Base-by-base conservation (phyloP, 2,113 vertebrate genomes). In the Prietella phreatophila region DNA sequence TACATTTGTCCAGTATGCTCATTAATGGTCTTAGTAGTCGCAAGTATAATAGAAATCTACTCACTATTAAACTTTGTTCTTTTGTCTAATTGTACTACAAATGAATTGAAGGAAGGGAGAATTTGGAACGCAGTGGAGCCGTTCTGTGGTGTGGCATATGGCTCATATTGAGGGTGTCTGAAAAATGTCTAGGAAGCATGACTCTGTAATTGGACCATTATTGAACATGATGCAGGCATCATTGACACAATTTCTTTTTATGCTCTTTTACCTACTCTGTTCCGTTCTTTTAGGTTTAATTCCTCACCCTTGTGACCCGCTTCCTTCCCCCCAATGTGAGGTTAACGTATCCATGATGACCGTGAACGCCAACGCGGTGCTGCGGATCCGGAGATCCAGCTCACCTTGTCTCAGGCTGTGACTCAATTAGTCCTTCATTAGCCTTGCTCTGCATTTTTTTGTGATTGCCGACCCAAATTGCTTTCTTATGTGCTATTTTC, bases 181-280 rank as follows among this genome's bases (percentile, higher is more conserved):
- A 91, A 90, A 89, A 90, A 89, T 81, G 91, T 90, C 89, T 93
- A 93, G 94, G 91, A 95, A 92, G 93, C 92, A 91, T 90, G 91
- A 93, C 91, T 90, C 87, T 88, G 58, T 94, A 94, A 95, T 94
- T 90, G 82, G 82, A 89, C 92, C 89, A 85, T 94, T 94, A 95
- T 93, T 94, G 92, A 92, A 92, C 94, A 88, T 93, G 93, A 93
- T 92, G 92, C 93, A 95, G 94, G 94, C 94, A 94, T 89, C 91
- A 94, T 93, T 93, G 71, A 88, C 71, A 83, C 53, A 67, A n/a
- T 56, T 87, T 27, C 82, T 30, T 84, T 88, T 84, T 27, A 55
- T 58, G 14, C 60, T 60, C 42, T 78, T 84, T 58, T 30, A 84
- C 60, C n/a, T 36, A 55, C 65, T 47, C 22, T 79, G 75, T 84